These are phyloP conservation scores for Bacillus rossius DNA, from an alignment of 1,140 invertebrate species.

Conservation along the genomic window DNA sequence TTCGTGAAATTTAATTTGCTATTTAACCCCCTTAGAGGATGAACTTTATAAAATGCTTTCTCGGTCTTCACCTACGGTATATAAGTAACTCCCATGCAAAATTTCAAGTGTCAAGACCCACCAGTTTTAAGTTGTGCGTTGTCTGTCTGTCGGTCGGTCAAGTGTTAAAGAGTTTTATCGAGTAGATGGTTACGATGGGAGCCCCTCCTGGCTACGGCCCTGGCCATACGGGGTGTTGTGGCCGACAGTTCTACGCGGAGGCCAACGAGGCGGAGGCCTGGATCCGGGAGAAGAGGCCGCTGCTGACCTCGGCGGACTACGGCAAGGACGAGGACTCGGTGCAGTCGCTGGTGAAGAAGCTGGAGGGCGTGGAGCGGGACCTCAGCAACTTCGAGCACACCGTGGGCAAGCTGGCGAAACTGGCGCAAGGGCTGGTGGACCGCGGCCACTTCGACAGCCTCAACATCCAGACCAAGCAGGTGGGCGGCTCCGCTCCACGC, in stretches of 20 bases:
- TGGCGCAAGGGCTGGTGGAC: slow-evolving; percentile 59
- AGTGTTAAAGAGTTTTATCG: too few relatives aligned
- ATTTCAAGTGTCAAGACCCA: too few relatives aligned
- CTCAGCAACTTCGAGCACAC: slow-evolving; percentile 62
- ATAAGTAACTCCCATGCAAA: too few relatives aligned
- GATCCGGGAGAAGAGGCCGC: slow-evolving; percentile 77
- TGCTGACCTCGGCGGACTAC: slow-evolving; percentile 67
- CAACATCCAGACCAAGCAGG: slow-evolving; percentile 64
- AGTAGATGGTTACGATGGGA: too few relatives aligned
- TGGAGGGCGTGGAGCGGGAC: slow-evolving; percentile 77
- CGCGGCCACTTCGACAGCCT: slow-evolving; percentile 73
- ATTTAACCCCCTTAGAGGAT: too few relatives aligned
- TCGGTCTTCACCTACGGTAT: too few relatives aligned
- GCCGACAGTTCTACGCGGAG: slow-evolving; percentile 73
- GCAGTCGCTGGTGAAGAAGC: slow-evolving; percentile 67
- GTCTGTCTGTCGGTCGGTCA: too few relatives aligned
- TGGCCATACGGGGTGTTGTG: slow-evolving; percentile 6
- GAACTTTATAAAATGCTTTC: too few relatives aligned
- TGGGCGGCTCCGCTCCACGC: too few relatives aligned
- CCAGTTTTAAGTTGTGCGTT: too few relatives aligned
- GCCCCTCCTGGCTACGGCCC: too few relatives aligned
- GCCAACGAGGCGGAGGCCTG: slow-evolving; percentile 80
- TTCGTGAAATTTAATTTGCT: too few relatives aligned
- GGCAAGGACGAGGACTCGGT: slow-evolving; percentile 87
- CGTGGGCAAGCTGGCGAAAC: slow-evolving; percentile 59